Base-by-base conservation (phyloP, 2,888 invertebrate genomes). In the Drosophila formosana region DNA sequence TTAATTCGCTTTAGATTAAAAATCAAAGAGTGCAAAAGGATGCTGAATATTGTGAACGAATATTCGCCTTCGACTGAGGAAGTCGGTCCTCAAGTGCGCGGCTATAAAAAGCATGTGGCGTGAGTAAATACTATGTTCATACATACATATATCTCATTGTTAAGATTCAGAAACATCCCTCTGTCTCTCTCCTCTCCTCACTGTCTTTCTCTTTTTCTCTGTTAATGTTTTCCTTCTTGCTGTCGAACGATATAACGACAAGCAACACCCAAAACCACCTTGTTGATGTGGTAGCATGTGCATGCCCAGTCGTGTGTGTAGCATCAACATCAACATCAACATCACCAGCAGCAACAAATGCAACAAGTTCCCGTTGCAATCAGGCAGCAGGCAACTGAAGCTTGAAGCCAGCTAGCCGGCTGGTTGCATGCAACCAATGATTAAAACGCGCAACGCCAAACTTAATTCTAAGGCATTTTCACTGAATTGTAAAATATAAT, bases 401-500 rank as follows among this genome's bases (percentile, higher is more conserved):
- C 47, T 32, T 39, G 39, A 39, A 41, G 77, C 4, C 37, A 37
- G 37, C 37, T 37, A 37, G 37, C 11, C n/a, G 37, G 37, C 61
- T 72, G 45, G 61, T 69, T 70, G 89, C 82, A 82, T 82, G 82
- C 89, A 88, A 67, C 89, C 89, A 56, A 77, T 89, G 89, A 83
- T 83, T 83, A 83, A 83, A 83, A 87, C 85, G 87, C 66, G 58
- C 81, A 71, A 67, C 78, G 58, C 64, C 77, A 67, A 87, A 89
- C 72, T 81, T 86, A 84, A 89, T 83, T 83, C 83, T 84, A 64
- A 69, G 82, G 75, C 82, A 89, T 83, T 89, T 83, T 78, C 85
- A 88, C 82, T 78, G 82, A 75, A 89, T 83, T 87, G 88, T 69
- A 52, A 84, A 89, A 83, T 81, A 84, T 84, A 81, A 88, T 89